Evolutionary conservation across 2,113 vertebrate genomes (phyloP).

Genomic region (Furnarius figulus): DNA sequence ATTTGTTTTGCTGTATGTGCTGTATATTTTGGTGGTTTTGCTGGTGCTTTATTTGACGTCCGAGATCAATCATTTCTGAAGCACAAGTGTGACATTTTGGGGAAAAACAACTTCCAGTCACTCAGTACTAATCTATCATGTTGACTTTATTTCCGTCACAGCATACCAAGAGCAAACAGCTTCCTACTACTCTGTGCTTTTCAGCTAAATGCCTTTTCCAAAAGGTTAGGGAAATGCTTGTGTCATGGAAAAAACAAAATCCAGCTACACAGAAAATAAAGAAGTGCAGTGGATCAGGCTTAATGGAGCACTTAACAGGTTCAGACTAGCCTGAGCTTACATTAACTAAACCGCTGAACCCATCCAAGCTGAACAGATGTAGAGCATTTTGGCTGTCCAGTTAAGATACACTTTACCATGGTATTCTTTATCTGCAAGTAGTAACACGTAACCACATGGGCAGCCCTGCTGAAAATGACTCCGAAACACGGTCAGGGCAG

Average conservation of each 20-base stretch:
- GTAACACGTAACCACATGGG: not conserved
- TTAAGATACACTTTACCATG: not conserved
- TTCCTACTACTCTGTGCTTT: not conserved
- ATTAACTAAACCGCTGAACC: slow-evolving; percentile 20
- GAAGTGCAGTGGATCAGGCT: slow-evolving; percentile 28
- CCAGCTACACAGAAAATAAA: slow-evolving; percentile 17
- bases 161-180: slow-evolving; percentile 30
- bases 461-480: not conserved
- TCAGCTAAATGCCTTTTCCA: slow-evolving; percentile 37
- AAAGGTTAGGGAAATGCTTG: slow-evolving; percentile 8
- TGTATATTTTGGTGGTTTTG: slow-evolving; percentile 2
- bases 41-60: not conserved
- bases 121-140: not conserved
- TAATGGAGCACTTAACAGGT: slow-evolving; percentile 54
- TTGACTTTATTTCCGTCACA: slow-evolving; percentile 17
- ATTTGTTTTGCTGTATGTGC: not conserved
- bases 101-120: slow-evolving; percentile 41
- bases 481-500: not conserved
- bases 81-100: not conserved
- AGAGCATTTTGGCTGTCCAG: not conserved
- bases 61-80: slow-evolving; percentile 16
- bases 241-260: slow-evolving; percentile 52
- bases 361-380: slow-evolving; percentile 45
- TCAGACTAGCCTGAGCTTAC: slow-evolving; percentile 37
- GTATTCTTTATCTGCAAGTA: not conserved